Evolutionary conservation across 2,113 vertebrate genomes (phyloP).

Genomic region (Elgaria multicarinata): DNA sequence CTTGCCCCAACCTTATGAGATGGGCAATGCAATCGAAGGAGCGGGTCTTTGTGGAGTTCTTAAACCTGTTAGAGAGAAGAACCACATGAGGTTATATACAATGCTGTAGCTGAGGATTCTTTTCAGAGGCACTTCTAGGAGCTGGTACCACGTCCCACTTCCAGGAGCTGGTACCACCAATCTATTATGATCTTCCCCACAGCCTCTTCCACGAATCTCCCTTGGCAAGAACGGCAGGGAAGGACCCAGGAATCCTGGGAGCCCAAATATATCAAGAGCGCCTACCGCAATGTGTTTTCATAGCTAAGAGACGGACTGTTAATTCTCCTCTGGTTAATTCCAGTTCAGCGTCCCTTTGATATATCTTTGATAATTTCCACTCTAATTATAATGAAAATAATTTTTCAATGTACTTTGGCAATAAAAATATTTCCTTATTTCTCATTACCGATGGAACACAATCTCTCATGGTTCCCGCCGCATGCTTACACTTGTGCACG

Average conservation of each 20-base stretch:
- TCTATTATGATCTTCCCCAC: neutral
- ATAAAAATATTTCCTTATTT: constrained; percentile 79
- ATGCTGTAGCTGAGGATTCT: neutral
- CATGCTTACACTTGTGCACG: constrained; percentile 65
- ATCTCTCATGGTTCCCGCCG: constrained; percentile 62
- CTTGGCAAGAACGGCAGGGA: constrained; percentile 55
- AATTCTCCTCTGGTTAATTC: constrained; percentile 72
- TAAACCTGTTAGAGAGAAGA: too few relatives aligned
- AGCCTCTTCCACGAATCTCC: neutral
- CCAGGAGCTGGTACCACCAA: neutral
- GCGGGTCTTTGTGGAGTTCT: too few relatives aligned
- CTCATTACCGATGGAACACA: constrained; percentile 74
- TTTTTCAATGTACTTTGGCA: constrained; percentile 78
- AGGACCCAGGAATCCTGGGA: constrained; percentile 24
- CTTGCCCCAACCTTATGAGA: too few relatives aligned
- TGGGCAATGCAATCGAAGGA: too few relatives aligned
- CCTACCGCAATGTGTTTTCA: constrained; percentile 66
- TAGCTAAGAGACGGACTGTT: constrained; percentile 64
- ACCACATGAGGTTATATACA: neutral
- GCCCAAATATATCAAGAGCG: constrained; percentile 70
- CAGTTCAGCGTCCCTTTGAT: constrained; percentile 74
- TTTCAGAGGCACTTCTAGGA: neutral
- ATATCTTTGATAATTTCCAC: constrained; percentile 78
- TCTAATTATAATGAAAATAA: constrained; percentile 82
- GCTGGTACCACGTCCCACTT: neutral